phyloP scores from a whole-genome alignment of 2,888 invertebrate species.

The Axea sp. region DNA sequence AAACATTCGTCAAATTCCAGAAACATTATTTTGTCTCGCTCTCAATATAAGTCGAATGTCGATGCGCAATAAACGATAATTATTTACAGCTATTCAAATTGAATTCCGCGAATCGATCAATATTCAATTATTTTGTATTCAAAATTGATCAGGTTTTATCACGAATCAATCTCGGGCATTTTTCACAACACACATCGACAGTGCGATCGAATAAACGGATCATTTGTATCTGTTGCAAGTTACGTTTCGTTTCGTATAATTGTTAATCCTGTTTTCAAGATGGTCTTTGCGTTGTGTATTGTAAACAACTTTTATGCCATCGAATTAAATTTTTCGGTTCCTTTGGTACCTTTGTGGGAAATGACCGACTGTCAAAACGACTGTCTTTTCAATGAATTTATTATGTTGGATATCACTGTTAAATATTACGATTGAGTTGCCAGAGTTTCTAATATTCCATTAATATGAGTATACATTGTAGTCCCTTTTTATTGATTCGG shows the following conservation, averaged over 20 bases:
- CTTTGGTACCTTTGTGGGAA: constrained; percentile 48
- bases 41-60: not conserved
- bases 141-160: constrained; percentile 15
- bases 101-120: constrained; percentile 16
- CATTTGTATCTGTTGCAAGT: constrained; percentile 30
- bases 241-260: constrained; percentile 14
- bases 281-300: constrained; percentile 1
- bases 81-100: constrained; percentile 17
- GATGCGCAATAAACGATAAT: constrained; percentile 24
- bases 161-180: constrained; percentile 23
- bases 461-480: too few species aligned
- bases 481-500: too few species aligned
- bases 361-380: constrained; percentile 45
- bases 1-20: constrained; percentile 30
- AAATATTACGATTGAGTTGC: too few species aligned
- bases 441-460: too few species aligned
- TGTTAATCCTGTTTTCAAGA: not conserved
- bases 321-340: constrained; percentile 17
- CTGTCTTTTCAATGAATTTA: constrained; percentile 63
- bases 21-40: constrained; percentile 1
- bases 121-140: constrained; percentile 15
- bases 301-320: constrained; percentile 20
- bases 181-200: constrained; percentile 23
- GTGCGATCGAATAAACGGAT: constrained; percentile 18
- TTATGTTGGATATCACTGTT: constrained; percentile 60